Percentiles rank a stretch among this genome's conserved stretches.
Conservation (phyloP, 2,113 vertebrate genomes). For the Raja brachyura region DNA sequence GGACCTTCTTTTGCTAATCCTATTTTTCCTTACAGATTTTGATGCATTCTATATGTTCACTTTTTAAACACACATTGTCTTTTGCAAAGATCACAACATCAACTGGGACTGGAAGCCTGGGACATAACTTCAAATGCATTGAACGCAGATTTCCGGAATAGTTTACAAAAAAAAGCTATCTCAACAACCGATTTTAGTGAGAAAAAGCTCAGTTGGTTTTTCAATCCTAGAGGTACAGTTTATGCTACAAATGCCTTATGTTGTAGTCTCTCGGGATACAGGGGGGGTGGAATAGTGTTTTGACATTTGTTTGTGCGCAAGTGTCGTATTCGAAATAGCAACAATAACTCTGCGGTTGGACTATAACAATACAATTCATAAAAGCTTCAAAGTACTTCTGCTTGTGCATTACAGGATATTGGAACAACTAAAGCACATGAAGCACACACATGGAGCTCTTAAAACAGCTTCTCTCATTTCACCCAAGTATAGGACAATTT, state of each 20-base stretch:
- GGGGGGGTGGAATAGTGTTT: neutral
- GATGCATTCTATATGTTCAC: too few relatives aligned
- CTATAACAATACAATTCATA: neutral
- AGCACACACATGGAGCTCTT: neutral
- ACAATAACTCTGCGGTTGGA: neutral
- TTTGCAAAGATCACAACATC: neutral
- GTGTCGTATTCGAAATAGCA: neutral
- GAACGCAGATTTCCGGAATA: neutral
- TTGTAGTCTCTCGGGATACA: neutral
- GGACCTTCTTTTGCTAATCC: neutral
- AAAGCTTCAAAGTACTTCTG: neutral
- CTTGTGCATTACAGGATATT: neutral
- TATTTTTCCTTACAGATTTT: neutral
- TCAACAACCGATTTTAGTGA: neutral
- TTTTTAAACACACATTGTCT: neutral
- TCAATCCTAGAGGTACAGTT: neutral
- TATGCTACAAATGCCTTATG: neutral
- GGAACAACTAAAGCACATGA: constrained; percentile 11
- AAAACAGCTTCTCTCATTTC: neutral
- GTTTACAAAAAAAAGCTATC: neutral
- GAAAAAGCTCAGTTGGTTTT: neutral
- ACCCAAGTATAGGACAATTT: neutral
- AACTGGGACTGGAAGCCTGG: neutral
- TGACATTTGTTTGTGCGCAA: neutral
- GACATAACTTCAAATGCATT: neutral